phyloP scores from a whole-genome alignment of 2,888 invertebrate species.

The Erannis defoliaria region DNA sequence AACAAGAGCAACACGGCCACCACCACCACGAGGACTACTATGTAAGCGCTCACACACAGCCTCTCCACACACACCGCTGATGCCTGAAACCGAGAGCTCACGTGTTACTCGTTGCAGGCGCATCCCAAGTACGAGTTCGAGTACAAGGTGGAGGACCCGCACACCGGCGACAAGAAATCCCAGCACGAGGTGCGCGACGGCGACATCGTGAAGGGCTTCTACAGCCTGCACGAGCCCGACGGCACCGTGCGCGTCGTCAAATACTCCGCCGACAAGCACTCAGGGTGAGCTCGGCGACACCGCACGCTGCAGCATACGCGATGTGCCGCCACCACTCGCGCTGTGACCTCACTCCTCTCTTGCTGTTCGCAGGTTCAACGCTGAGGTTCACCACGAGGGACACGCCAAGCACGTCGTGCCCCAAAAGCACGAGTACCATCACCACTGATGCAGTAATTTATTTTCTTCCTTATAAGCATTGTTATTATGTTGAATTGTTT shows the following conservation, averaged over 20 bases:
- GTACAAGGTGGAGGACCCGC: slow-evolving; percentile 82
- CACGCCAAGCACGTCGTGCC: slow-evolving; percentile 53
- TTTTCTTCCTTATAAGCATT: background rate
- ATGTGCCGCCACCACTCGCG: no score
- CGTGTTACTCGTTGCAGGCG: slow-evolving; percentile 56
- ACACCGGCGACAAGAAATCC: slow-evolving; percentile 85
- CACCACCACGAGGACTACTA: slow-evolving; percentile 59
- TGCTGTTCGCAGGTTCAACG: slow-evolving; percentile 58
- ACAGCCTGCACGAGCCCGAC: slow-evolving; percentile 85
- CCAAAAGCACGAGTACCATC: slow-evolving; percentile 32
- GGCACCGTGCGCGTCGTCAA: slow-evolving; percentile 85
- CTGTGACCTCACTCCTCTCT: no score
- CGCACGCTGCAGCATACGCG: no score
- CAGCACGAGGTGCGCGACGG: slow-evolving; percentile 85
- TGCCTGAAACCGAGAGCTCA: no score
- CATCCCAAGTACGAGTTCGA: slow-evolving; percentile 85
- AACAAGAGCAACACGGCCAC: background rate
- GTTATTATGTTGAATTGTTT: background rate
- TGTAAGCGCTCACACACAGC: slow-evolving; percentile 46
- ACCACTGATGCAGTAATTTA: slow-evolving; percentile 17
- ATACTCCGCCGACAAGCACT: slow-evolving; percentile 82
- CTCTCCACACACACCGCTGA: no score
- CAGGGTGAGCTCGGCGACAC: slow-evolving; percentile 77
- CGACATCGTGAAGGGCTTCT: slow-evolving; percentile 84
- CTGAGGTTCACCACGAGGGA: slow-evolving; percentile 51